A percentile compares a stretch with the other conserved stretches of the same genome.
phyloP scores from a whole-genome alignment of 2,113 vertebrate genomes.

The Saccopteryx leptura region DNA sequence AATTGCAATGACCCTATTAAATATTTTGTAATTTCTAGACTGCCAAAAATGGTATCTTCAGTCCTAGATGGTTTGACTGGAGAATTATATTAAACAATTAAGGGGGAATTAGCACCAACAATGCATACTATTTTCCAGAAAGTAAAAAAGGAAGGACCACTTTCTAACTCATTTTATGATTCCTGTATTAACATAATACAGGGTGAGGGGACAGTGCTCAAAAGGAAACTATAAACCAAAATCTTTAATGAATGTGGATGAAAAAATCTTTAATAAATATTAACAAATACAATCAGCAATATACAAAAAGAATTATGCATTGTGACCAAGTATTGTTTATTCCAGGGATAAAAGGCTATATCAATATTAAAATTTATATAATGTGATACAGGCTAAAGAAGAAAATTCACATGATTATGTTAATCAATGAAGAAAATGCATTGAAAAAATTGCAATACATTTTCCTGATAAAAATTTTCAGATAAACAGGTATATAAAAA shows the following conservation, averaged over 20 bases:
- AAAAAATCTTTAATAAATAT: constrained; percentile 26
- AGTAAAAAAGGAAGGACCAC: background rate
- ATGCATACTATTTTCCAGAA: background rate
- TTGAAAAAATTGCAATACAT: background rate
- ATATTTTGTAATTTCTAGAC: constrained; percentile 11
- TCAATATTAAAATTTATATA: background rate
- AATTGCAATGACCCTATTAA: background rate
- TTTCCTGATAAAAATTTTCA: background rate
- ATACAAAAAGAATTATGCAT: background rate
- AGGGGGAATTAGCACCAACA: background rate
- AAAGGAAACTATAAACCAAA: background rate
- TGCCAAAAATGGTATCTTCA: background rate
- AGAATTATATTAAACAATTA: background rate
- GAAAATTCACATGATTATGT: background rate
- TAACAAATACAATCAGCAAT: background rate
- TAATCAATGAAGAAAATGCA: background rate
- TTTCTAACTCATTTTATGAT: background rate
- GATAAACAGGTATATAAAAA: background rate
- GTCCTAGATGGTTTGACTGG: background rate
- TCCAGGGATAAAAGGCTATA: background rate
- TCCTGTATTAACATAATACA: background rate
- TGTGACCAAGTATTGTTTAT: background rate
- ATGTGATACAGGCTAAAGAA: background rate
- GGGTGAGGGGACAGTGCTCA: background rate
- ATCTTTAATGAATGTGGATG: background rate